Evolutionary conservation across 2,888 invertebrate genomes (phyloP).

Genomic region (Orchesella flavescens): DNA sequence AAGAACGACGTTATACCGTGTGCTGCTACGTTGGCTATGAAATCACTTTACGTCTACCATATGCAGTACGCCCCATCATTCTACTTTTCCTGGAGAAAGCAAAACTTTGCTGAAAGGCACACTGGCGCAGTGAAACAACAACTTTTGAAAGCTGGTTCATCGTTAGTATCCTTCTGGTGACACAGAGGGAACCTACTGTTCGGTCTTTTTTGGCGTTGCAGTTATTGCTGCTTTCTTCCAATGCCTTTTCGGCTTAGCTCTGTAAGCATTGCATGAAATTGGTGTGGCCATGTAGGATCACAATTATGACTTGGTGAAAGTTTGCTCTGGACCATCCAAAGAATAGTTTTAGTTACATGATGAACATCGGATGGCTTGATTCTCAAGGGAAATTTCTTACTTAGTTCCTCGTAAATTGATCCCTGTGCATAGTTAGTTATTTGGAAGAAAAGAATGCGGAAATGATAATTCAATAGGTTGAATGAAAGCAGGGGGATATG

Average conservation of each 20-base stretch:
- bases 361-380: too few relatives aligned
- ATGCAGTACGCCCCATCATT: not conserved
- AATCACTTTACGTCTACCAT: not conserved
- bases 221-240: not conserved
- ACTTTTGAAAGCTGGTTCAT: not conserved
- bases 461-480: too few relatives aligned
- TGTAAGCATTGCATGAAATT: too few relatives aligned
- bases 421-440: too few relatives aligned
- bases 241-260: not conserved
- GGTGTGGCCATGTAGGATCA: too few relatives aligned
- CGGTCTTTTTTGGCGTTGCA: not conserved
- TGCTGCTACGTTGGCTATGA: too few relatives aligned
- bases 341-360: too few relatives aligned
- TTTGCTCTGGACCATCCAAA: not conserved
- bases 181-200: conserved; percentile 32
- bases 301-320: not conserved
- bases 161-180: conserved; percentile 4
- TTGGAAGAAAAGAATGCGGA: too few relatives aligned
- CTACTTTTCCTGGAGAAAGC: conserved; percentile 13
- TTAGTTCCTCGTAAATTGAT: too few relatives aligned
- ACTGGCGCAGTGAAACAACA: conserved; percentile 21
- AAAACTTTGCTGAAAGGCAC: conserved; percentile 8
- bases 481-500: too few relatives aligned
- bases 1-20: not conserved
- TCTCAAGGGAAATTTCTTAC: too few relatives aligned